Evolutionary conservation across 2,113 vertebrate genomes (phyloP).

Genomic region (Labrus mixtus): DNA sequence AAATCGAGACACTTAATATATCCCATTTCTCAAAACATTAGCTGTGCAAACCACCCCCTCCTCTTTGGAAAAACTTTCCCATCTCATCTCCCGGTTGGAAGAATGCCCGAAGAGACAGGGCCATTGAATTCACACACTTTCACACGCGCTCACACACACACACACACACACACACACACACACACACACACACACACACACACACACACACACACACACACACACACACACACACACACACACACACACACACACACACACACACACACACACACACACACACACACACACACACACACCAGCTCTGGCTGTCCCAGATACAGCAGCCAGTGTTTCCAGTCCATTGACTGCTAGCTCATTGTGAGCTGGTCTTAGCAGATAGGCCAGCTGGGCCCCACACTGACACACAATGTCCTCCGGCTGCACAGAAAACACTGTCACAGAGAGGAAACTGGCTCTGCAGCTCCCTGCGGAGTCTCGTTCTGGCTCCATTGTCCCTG

Average conservation of each 20-base stretch:
- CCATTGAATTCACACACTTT: constrained; percentile 63
- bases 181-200: constrained; percentile 48
- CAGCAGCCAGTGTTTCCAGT: constrained; percentile 74
- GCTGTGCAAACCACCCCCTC: constrained; percentile 29
- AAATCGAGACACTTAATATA: constrained; percentile 48
- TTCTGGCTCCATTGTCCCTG: constrained; percentile 74
- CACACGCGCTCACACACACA: constrained; percentile 40
- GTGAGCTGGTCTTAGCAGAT: constrained; percentile 81
- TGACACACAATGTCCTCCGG: constrained; percentile 76
- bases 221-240: constrained; percentile 40
- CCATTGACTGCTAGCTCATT: constrained; percentile 82
- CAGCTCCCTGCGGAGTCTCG: constrained; percentile 68
- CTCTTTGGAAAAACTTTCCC: constrained; percentile 38
- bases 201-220: constrained; percentile 44
- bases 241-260: constrained; percentile 47
- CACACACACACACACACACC: constrained; percentile 47
- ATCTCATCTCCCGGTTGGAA: constrained; percentile 64
- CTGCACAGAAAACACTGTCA: constrained; percentile 67
- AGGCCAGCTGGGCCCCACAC: constrained; percentile 82
- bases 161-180: constrained; percentile 41
- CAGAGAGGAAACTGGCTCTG: constrained; percentile 63
- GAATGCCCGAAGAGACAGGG: constrained; percentile 45
- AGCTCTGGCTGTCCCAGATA: constrained; percentile 77
- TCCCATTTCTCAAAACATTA: constrained; percentile 64
- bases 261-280: constrained; percentile 39